Evolutionary conservation across 2,113 vertebrate species (phyloP), one percentile per base, ranked within the genome.

Genomic region (Strix uralensis): DNA sequence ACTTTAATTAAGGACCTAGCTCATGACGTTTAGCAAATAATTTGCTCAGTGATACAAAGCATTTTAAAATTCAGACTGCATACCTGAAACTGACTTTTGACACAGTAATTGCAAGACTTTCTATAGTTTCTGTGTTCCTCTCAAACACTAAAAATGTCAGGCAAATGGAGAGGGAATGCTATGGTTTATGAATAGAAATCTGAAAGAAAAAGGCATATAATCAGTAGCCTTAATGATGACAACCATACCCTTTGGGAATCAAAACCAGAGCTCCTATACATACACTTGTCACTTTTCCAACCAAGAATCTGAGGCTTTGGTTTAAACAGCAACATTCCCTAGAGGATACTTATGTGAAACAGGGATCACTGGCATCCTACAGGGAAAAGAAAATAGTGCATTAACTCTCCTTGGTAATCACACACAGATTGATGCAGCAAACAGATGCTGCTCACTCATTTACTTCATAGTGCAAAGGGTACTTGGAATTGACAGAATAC

Each of bases 71-170:
- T 86, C 73, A 74, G 26, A 63, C 81, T 42, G 49, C 38, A 38
- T 91, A 46, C 55, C 61, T 70, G 75, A 88, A 80, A 81, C 32
- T 52, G 62, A 62, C 32, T 91, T 93, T 58, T 82, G 66, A 90
- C 82, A 86, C 65, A 57, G 16, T 72, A 92, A 90, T 52, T 63
- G 29, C 61, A 63, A 58, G 19, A 63, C 38, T 83, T 73, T 46
- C 67, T 78, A 38, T 44, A 46, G 46, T 73, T 74, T 90, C 86
- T 27, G 5, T 75, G 73, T 73, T 91, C 66, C 83, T 82, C 69
- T 58, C 62, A 82, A 81, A 90, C 34, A 63, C 72, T 94, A 84
- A 95, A 90, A 94, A 80, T 88, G 61, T 52, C 65, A 52, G 79
- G 58, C 38, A 51, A 82, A 69, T 44, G 26, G 38, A 29, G 44